Percentiles rank a stretch among this genome's conserved stretches.
Evolutionary conservation across 2,888 invertebrate species (phyloP).

Genomic region (Lasioglossum calceatum): DNA sequence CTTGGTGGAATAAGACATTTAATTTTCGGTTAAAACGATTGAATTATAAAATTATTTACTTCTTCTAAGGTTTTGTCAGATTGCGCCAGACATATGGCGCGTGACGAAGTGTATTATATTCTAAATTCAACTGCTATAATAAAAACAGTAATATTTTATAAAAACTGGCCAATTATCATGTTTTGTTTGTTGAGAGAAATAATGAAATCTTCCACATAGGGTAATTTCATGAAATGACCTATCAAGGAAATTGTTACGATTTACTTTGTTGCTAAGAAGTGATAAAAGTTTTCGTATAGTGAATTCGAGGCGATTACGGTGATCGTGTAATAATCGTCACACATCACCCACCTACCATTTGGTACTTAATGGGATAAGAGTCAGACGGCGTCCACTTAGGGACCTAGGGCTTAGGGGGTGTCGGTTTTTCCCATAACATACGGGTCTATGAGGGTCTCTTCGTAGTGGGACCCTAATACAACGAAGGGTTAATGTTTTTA

Average conservation of each 20-base stretch:
- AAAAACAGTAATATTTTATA: neutral
- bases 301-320: conserved; percentile 19
- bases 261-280: neutral
- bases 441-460: conserved; percentile 73
- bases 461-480: conserved; percentile 53
- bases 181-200: neutral
- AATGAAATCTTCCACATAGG: neutral
- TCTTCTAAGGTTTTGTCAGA: neutral
- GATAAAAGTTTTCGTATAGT: conserved; percentile 12
- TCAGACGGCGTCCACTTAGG: conserved; percentile 65
- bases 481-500: conserved; percentile 75
- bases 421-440: conserved; percentile 72
- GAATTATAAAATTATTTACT: neutral
- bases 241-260: neutral
- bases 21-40: no score
- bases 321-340: conserved; percentile 30
- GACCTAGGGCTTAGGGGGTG: conserved; percentile 48
- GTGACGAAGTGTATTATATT: neutral
- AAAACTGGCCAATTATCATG: neutral
- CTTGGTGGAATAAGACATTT: no score
- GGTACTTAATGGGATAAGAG: conserved; percentile 22
- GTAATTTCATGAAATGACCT: neutral
- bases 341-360: conserved; percentile 3
- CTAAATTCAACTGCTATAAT: neutral
- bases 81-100: neutral